Evolutionary conservation across 92 coral and sea anemone genomes (phyloP).

Genomic region (Palythoa grandis): DNA sequence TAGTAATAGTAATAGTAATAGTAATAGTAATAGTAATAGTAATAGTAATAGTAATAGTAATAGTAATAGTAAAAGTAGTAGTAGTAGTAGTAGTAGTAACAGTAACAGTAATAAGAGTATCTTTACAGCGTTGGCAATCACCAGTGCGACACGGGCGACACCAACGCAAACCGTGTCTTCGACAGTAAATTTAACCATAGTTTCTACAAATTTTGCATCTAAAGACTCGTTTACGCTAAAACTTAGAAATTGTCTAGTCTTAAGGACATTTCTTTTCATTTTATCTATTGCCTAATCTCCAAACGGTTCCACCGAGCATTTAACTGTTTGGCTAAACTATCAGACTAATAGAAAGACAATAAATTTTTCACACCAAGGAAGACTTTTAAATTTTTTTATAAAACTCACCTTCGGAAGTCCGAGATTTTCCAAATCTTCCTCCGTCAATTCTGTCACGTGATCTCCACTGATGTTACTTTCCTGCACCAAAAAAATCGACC

Average conservation of each 20-base stretch:
- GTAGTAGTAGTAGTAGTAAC: not conserved
- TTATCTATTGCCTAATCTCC: not conserved
- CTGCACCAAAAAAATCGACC: conserved; percentile 33
- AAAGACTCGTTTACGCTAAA: no score
- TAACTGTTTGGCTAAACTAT: no score
- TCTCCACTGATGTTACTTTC: conserved; percentile 81
- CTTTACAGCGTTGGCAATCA: no score
- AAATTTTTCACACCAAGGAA: not conserved
- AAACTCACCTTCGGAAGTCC: conserved; percentile 92
- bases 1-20: not conserved
- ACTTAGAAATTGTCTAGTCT: no score
- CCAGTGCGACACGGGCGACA: no score
- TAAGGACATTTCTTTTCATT: no score
- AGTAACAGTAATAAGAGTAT: not conserved
- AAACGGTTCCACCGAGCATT: not conserved
- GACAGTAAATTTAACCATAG: no score
- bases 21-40: no score
- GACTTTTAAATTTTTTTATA: not conserved
- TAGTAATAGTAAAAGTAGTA: no score
- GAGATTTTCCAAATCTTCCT: conserved; percentile 83
- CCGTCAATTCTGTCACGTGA: conserved; percentile 79
- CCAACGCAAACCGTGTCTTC: no score
- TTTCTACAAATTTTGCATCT: no score
- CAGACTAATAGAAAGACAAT: not conserved
- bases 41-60: no score